These are phyloP conservation scores for Leucopsar rothschildi DNA, from an alignment of 2,113 vertebrate genomes.

Conservation along the genomic window DNA sequence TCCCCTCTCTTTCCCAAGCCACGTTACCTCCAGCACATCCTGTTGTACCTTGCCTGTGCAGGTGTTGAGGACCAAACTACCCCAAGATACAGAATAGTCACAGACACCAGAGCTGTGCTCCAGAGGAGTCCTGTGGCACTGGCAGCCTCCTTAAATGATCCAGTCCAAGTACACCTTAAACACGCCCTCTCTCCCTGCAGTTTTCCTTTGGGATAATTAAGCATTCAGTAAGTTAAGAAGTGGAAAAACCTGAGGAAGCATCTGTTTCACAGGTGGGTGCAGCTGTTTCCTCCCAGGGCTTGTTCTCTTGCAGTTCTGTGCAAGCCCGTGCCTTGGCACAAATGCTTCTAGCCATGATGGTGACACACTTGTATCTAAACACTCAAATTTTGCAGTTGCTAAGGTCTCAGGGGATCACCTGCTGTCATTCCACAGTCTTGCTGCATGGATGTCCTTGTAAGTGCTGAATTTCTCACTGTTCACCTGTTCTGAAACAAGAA, in stretches of 20 bases:
- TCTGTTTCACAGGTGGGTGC: background rate
- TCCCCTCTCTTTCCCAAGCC: background rate
- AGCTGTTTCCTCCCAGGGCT: background rate
- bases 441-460: accelerated
- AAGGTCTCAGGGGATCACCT: background rate
- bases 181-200: background rate
- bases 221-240: background rate
- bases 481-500: accelerated
- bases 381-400: background rate
- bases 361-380: background rate
- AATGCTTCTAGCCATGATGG: background rate
- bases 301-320: background rate
- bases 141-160: background rate
- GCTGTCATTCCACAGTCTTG: background rate
- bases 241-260: slow-evolving; percentile 12
- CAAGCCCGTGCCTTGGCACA: background rate
- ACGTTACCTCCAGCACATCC: background rate
- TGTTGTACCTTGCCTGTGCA: background rate
- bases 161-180: background rate
- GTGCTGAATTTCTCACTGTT: background rate
- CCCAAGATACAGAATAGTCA: accelerated
- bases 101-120: background rate
- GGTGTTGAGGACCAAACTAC: background rate
- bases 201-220: slow-evolving; percentile 32
- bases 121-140: background rate